Percentiles rank a stretch among this genome's conserved stretches.
phyloP scores from a whole-genome alignment of 2,888 invertebrate genomes.

The Leptinotarsa rubiginosa region DNA sequence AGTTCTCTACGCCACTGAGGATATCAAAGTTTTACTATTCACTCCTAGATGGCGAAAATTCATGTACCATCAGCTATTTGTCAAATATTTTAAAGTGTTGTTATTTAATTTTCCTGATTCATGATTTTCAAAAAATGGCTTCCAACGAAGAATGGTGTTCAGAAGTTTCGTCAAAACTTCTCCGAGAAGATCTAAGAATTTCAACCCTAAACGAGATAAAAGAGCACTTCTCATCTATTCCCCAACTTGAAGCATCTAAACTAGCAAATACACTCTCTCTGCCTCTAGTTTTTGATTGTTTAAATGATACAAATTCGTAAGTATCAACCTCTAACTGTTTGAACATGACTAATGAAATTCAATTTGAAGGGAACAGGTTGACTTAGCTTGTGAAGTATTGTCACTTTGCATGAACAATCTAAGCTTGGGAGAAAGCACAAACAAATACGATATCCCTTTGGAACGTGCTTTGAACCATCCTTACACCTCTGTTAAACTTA shows the following conservation, averaged over 20 bases:
- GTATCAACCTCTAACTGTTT: slow-evolving; percentile 55
- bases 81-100: slow-evolving; percentile 4
- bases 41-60: slow-evolving; percentile 1
- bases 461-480: slow-evolving; percentile 75
- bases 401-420: slow-evolving; percentile 74
- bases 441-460: slow-evolving; percentile 71
- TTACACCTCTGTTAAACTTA: slow-evolving; percentile 72
- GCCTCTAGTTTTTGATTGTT: slow-evolving; percentile 74
- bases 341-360: slow-evolving; percentile 28
- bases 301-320: slow-evolving; percentile 70
- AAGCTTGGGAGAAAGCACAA: slow-evolving; percentile 71
- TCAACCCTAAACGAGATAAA: slow-evolving; percentile 67
- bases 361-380: slow-evolving; percentile 70
- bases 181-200: slow-evolving; percentile 65
- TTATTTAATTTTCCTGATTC: not conserved
- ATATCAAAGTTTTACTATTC: not conserved
- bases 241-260: slow-evolving; percentile 63
- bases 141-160: slow-evolving; percentile 67
- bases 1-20: not conserved
- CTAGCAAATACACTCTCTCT: slow-evolving; percentile 68
- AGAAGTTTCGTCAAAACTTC: slow-evolving; percentile 66
- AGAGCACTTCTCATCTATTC: slow-evolving; percentile 62
- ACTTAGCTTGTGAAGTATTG: slow-evolving; percentile 75
- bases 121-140: slow-evolving; percentile 56
- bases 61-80: not conserved